Percentiles rank a stretch among this genome's conserved stretches.
Conservation (phyloP, 2,888 invertebrate genomes). For the Sisyra nigra region DNA sequence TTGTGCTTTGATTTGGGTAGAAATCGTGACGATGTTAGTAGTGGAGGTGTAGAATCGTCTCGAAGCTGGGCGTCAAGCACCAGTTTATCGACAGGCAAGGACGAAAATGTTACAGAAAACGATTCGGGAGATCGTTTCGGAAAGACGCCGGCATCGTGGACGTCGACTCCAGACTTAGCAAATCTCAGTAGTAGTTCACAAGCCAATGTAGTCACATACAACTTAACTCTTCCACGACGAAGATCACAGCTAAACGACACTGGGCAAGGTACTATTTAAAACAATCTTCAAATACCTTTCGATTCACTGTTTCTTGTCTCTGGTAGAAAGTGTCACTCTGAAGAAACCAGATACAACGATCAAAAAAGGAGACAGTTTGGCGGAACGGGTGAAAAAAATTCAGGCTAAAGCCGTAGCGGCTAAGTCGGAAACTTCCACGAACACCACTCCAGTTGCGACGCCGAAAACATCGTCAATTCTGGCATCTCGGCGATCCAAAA, state of each 20-base stretch:
- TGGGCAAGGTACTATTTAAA: constrained; percentile 22
- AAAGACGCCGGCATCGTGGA: constrained; percentile 46
- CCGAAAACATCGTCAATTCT: constrained; percentile 26
- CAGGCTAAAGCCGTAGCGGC: constrained; percentile 27
- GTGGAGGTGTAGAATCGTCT: constrained; percentile 4
- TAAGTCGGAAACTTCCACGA: constrained; percentile 2
- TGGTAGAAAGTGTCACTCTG: constrained; percentile 3
- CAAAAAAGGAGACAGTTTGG: constrained; percentile 50
- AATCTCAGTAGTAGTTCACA: constrained; percentile 41
- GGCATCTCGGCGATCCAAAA: constrained; percentile 22
- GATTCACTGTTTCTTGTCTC: too few species aligned
- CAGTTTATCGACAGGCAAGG: constrained; percentile 34
- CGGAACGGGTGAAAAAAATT: constrained; percentile 53
- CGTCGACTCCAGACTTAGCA: constrained; percentile 67
- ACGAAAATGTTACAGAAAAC: constrained; percentile 14
- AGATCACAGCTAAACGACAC: constrained; percentile 41
- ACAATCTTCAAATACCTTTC: neutral
- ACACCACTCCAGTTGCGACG: constrained; percentile 12
- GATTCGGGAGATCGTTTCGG: constrained; percentile 8
- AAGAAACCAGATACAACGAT: constrained; percentile 26
- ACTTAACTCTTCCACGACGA: constrained; percentile 48
- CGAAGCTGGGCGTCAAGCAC: constrained; percentile 66
- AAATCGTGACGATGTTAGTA: constrained; percentile 30
- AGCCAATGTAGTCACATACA: constrained; percentile 44
- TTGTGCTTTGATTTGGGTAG: constrained; percentile 20